Evolutionary conservation across 1,140 invertebrate genomes (phyloP).

Genomic region (Panagrolaimus sp.): DNA sequence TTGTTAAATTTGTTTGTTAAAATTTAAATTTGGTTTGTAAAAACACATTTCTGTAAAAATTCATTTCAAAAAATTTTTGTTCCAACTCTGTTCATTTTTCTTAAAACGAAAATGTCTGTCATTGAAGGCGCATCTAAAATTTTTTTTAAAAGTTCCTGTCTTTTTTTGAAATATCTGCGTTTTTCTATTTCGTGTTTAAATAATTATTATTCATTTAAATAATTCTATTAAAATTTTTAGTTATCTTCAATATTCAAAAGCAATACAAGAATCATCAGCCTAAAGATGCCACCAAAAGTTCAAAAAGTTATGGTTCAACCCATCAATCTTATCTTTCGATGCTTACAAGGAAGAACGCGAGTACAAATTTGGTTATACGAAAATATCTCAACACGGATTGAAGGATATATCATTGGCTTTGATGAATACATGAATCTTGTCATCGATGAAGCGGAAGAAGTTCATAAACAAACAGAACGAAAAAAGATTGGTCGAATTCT

Average conservation of each 20-base stretch:
- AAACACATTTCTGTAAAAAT: too few species aligned
- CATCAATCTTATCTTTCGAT: constrained; percentile 78
- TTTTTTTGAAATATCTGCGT: background rate
- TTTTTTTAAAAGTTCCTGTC: too few species aligned
- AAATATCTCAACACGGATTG: constrained; percentile 84
- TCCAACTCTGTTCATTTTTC: background rate
- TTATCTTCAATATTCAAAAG: background rate
- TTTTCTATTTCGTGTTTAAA: background rate
- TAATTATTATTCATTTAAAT: background rate
- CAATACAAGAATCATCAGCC: too few species aligned
- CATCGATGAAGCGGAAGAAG: constrained; percentile 92
- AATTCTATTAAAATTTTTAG: background rate
- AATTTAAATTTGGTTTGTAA: too few species aligned
- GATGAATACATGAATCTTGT: constrained; percentile 99
- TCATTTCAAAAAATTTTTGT: too few species aligned
- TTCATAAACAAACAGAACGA: constrained; percentile 79
- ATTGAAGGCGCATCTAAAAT: too few species aligned
- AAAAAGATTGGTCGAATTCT: constrained; percentile 71
- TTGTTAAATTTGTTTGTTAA: too few species aligned
- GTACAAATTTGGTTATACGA: constrained; percentile 98
- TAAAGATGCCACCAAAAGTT: constrained; percentile 45
- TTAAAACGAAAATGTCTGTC: background rate
- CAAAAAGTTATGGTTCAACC: constrained; percentile 59
- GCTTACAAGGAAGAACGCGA: constrained; percentile 82
- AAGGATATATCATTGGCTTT: constrained; percentile 90